phyloP scores from a whole-genome alignment of 2,113 vertebrate genomes.

The Heterochromis multidens region DNA sequence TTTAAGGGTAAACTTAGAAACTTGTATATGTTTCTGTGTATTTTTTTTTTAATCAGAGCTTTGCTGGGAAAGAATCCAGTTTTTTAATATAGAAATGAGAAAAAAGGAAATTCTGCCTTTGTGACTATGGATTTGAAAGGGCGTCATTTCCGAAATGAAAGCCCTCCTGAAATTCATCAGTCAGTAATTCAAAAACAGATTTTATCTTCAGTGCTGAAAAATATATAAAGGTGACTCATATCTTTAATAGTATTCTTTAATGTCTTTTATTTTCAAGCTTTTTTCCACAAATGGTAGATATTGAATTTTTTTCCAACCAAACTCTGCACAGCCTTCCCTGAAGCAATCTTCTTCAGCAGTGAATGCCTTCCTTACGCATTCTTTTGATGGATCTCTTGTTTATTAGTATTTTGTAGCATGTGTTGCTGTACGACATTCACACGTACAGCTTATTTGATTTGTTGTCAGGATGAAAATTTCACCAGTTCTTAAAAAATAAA shows the following conservation, averaged over 20 bases:
- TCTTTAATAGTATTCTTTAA: slow-evolving; percentile 1
- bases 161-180: slow-evolving; percentile 10
- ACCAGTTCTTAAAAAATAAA: neutral
- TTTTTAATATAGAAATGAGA: neutral
- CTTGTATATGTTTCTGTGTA: neutral
- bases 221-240: slow-evolving; percentile 10
- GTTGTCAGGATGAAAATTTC: neutral
- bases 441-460: slow-evolving; percentile 7
- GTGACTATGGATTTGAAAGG: neutral
- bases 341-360: neutral
- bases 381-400: slow-evolving; percentile 25
- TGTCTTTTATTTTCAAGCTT: neutral
- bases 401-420: slow-evolving; percentile 27
- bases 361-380: neutral
- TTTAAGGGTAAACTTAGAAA: neutral
- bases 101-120: neutral
- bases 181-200: slow-evolving; percentile 6
- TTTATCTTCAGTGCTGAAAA: neutral
- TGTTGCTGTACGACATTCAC: slow-evolving; percentile 7
- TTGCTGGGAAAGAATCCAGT: neutral
- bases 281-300: neutral
- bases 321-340: slow-evolving; percentile 2
- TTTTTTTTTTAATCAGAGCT: neutral
- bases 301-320: neutral
- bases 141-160: neutral